Evolutionary conservation across 2,113 vertebrate genomes (phyloP), one percentile per base, ranked within the genome.

Genomic region (Malurus melanocephalus): DNA sequence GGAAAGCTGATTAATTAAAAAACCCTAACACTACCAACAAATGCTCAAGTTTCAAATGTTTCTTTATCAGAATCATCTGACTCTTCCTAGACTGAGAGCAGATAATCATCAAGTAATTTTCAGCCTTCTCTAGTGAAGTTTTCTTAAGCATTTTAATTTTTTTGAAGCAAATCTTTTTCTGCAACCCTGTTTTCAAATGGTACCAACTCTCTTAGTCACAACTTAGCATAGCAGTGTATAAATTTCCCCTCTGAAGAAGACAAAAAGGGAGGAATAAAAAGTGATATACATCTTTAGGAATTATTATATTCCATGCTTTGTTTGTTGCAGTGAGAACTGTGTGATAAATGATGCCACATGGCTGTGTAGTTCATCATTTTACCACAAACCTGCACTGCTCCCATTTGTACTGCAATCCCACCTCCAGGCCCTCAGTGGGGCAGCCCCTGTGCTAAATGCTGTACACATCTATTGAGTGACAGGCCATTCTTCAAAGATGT

Each of bases 1-100:
- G 61, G 88, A 91, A 93, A 85, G 68, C 53, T 81, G 74, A 87
- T 72, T 91, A 91, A 90, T 91, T 93, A 72, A 84, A 92, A 89
- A 55, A 21, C 13, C 24, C 21, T 33, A 78, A 83, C 1, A 0
- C 46, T 59, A 79, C 55, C 21, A 18, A 74, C 16, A 89, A 88
- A 84, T 45, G 80, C 56, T 84, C 27, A 79, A 33, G 57, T 81
- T 89, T 90, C 3, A 2, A 78, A 88, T 53, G 51, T 86, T 85
- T 53, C 60, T 91, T 90, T 72, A 79, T 79, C 86, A 88, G 62
- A 55, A 75, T 85, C 23, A 80, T 84, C 72, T 64, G 56, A 49
- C 10, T 59, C 27, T 68, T 74, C 53, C 51, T 75, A 46, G 82
- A 32, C 45, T 60, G 51, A 66, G 65, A 38, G n/a, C 26, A 73